Conservation (phyloP, 2,797 vertebrate genomes). For the Hippopotamyrus pictus region DNA sequence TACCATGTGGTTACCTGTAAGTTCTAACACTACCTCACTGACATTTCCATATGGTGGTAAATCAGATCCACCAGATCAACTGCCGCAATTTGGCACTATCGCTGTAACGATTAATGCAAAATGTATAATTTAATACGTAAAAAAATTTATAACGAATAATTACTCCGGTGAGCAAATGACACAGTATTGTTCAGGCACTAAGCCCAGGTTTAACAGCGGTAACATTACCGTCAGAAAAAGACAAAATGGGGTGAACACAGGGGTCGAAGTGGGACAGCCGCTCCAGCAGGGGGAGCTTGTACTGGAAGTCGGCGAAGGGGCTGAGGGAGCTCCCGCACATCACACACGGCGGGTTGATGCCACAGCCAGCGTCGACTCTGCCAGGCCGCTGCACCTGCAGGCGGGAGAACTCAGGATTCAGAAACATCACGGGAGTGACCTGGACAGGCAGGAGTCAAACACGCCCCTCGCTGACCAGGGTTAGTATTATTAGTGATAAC, state of each 20-base stretch:
- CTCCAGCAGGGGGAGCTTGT: slow-evolving; percentile 70
- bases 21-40: not conserved
- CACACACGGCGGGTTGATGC: slow-evolving; percentile 66
- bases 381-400: slow-evolving; percentile 53
- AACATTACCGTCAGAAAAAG: slow-evolving; percentile 73
- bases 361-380: slow-evolving; percentile 57
- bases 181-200: not conserved
- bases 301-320: slow-evolving; percentile 53
- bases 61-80: not conserved
- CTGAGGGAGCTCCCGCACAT: slow-evolving; percentile 55
- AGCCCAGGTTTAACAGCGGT: not conserved
- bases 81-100: not conserved
- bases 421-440: not conserved
- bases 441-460: not conserved
- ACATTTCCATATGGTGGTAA: not conserved
- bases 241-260: slow-evolving; percentile 74
- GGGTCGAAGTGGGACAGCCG: slow-evolving; percentile 73
- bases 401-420: not conserved
- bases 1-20: not conserved
- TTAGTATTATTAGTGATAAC: not conserved
- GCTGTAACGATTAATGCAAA: not conserved
- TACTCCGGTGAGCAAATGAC: not conserved
- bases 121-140: not conserved
- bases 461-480: not conserved
- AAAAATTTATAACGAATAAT: not conserved